Conservation (phyloP, 2,797 vertebrate species). For the Cichlasoma orientale region DNA sequence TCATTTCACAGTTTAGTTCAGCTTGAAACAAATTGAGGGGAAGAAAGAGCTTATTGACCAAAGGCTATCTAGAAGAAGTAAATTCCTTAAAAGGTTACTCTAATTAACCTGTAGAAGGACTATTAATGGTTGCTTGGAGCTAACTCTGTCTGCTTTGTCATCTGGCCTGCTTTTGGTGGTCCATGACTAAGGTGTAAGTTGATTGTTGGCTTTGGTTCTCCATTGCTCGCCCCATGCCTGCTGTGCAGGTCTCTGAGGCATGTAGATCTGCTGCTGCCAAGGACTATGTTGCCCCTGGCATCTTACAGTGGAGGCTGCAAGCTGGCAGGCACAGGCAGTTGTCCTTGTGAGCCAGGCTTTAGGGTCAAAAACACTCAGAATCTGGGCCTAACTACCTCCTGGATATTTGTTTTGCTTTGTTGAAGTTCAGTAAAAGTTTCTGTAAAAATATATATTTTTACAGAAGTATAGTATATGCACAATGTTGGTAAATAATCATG, state of each 20-base stretch:
- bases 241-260: not conserved
- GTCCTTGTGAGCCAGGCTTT: accelerated
- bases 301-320: not conserved
- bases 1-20: not conserved
- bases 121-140: not conserved
- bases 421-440: too few species aligned
- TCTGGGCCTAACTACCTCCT: not conserved
- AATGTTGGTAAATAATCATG: not conserved
- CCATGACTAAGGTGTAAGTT: not conserved
- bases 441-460: too few species aligned
- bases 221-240: not conserved
- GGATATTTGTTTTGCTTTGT: not conserved
- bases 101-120: not conserved
- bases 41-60: not conserved
- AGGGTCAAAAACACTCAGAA: not conserved
- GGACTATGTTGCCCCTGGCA: not conserved
- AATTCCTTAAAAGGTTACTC: not conserved
- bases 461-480: not conserved
- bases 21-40: not conserved
- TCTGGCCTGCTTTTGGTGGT: not conserved
- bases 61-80: not conserved
- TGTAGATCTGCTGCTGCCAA: not conserved
- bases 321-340: not conserved
- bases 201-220: not conserved
- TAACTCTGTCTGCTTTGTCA: not conserved